Evolutionary conservation across 2,113 vertebrate genomes (phyloP).

Genomic region (Mus pahari): DNA sequence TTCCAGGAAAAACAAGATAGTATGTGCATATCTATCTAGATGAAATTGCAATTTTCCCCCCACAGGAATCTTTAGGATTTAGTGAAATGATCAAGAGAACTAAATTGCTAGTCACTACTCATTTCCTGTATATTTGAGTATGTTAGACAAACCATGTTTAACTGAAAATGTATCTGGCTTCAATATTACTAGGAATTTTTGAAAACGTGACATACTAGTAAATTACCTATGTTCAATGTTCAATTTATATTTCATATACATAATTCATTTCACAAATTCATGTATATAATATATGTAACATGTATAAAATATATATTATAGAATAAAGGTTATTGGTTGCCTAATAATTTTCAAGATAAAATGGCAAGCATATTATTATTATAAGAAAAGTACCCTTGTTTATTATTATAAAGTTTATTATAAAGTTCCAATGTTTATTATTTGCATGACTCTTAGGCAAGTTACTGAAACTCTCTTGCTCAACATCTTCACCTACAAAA

Average conservation of each 20-base stretch:
- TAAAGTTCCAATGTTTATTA: not conserved
- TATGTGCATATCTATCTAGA: not conserved
- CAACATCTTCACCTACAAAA: not conserved
- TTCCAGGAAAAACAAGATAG: conserved; percentile 19
- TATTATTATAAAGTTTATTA: no score
- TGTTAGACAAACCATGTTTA: not conserved
- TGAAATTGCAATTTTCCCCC: not conserved
- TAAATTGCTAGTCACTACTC: accelerated
- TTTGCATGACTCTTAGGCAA: not conserved
- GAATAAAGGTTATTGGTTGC: conserved; percentile 31
- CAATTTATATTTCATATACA: conserved; percentile 35
- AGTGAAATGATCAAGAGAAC: conserved; percentile 36
- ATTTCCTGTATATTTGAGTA: conserved; percentile 37
- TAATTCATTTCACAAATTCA: not conserved
- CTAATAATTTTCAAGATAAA: not conserved
- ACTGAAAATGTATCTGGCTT: conserved; percentile 44
- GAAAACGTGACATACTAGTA: not conserved
- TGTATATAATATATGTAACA: not conserved
- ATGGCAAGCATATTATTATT: not conserved
- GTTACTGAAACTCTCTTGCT: not conserved
- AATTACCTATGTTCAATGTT: not conserved
- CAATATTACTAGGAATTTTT: conserved; percentile 37
- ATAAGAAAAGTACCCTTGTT: no score
- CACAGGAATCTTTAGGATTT: conserved; percentile 9
- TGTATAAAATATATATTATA: not conserved